Base-by-base conservation (phyloP, 2,113 vertebrate species). In the Podocnemis expansa region DNA sequence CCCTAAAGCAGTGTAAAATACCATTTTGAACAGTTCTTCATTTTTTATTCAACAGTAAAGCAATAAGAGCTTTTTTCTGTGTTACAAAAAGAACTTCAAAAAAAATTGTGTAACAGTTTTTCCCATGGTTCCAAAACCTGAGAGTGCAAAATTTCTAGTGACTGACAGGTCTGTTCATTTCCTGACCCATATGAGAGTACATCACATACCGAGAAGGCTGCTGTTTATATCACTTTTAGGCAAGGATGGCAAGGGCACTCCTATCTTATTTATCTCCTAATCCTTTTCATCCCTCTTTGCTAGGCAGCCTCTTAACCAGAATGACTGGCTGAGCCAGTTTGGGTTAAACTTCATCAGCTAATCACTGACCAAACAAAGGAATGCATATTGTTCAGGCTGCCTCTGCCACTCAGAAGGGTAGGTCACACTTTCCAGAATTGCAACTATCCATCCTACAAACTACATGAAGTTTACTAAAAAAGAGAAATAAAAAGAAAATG, bases 391-490 rank as follows among this genome's bases (percentile, higher is more conserved):
- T 38, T 73, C 76, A 34, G 78, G 13, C 3, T 47, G 54, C 52
- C 85, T 73, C 14, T 0, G 4, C 2, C 84, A 21, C n/a, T 52
- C n/a, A 6, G 21, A 31, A 49, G 51, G 80, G 79, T 43, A 91
- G 21, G 2, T 19, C 56, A 38, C 70, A 76, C 56, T 78, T 93
- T 83, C 27, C 80, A 80, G 41, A 79, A 54, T 6, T 43, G 22
- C 56, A 92, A 2, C 0, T 0, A 60, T 22, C 58, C 7, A 73
- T 5, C 75, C 41, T n/a, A n/a, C n/a, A n/a, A 75, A 5, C 21
- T 73, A 25, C 49, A 52, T 12, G 19, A 67, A 11, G 75, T 49
- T 82, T 88, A 79, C 45, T n/a, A 83, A 45, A 70, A 52, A 67
- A 43, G 31, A 25, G 5, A 80, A 87, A 94, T 27, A 80, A 13